A percentile compares a stretch with the other conserved stretches of the same genome.
phyloP scores from a whole-genome alignment of 2,113 vertebrate genomes.

The Mus spicilegus region DNA sequence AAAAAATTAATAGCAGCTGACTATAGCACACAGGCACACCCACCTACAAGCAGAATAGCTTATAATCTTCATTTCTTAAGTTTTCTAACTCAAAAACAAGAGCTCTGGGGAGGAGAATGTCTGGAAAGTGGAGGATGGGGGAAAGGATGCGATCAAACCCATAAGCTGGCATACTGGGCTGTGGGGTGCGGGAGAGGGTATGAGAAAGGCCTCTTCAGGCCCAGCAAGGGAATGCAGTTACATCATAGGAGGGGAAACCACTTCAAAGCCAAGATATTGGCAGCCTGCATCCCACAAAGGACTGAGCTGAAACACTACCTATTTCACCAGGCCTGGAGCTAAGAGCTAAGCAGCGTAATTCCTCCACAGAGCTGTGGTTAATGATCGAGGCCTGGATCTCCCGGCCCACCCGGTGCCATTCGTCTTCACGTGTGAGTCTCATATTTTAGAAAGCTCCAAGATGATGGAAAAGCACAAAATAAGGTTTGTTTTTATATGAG shows the following conservation, averaged over 20 bases:
- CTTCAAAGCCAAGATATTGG: constrained; percentile 86
- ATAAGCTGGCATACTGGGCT: background rate
- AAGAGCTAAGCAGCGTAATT: constrained; percentile 80
- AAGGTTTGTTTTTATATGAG: constrained; percentile 59
- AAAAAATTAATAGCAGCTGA: background rate
- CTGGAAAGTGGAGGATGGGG: background rate
- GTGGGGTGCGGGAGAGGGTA: background rate
- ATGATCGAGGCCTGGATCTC: constrained; percentile 69
- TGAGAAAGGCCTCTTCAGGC: constrained; percentile 69
- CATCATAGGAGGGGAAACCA: constrained; percentile 83
- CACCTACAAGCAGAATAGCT: background rate
- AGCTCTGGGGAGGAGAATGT: background rate
- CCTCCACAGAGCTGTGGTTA: constrained; percentile 76
- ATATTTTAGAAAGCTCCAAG: constrained; percentile 62
- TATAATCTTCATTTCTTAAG: background rate
- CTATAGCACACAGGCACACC: background rate
- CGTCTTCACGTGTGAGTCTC: constrained; percentile 31
- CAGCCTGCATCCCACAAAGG: constrained; percentile 79
- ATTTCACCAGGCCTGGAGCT: constrained; percentile 78
- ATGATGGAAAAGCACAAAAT: constrained; percentile 56
- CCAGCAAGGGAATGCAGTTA: constrained; percentile 82
- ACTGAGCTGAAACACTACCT: constrained; percentile 84
- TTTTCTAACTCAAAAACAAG: background rate
- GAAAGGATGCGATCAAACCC: background rate
- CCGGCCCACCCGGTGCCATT: background rate